These are phyloP conservation scores for Rafetus swinhoei DNA, from an alignment of 2,113 vertebrate genomes.

Conservation along the genomic window DNA sequence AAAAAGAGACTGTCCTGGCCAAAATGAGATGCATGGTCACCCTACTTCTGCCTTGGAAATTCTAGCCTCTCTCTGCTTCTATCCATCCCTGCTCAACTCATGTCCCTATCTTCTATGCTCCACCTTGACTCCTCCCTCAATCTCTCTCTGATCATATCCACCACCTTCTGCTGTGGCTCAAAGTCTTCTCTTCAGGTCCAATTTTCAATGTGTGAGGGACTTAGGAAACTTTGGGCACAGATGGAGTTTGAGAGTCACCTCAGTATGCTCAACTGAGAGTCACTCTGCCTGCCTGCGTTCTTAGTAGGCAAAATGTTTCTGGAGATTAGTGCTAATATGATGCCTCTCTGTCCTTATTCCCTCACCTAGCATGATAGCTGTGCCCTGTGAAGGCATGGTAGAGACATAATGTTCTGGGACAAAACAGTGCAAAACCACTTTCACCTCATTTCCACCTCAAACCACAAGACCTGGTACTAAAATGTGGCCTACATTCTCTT, in stretches of 20 bases:
- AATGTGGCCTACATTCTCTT: not conserved
- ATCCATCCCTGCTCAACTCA: not conserved
- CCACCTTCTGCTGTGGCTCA: not conserved
- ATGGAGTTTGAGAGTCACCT: not conserved
- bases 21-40: not conserved
- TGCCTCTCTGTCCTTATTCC: not conserved
- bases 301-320: not conserved
- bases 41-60: not conserved
- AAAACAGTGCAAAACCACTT: not conserved
- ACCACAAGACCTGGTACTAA: not conserved
- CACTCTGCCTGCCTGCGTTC: not conserved
- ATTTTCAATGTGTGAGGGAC: not conserved
- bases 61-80: not conserved
- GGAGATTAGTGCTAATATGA: not conserved
- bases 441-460: not conserved
- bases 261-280: not conserved
- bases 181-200: not conserved
- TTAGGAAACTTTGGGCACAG: not conserved
- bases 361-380: not conserved
- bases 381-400: not conserved
- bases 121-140: fast-evolving
- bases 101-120: not conserved
- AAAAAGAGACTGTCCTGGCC: no score
- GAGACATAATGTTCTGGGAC: not conserved
- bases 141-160: not conserved